Evolutionary conservation across 2,113 vertebrate genomes (phyloP).

Genomic region (Erythrolamprus reginae): DNA sequence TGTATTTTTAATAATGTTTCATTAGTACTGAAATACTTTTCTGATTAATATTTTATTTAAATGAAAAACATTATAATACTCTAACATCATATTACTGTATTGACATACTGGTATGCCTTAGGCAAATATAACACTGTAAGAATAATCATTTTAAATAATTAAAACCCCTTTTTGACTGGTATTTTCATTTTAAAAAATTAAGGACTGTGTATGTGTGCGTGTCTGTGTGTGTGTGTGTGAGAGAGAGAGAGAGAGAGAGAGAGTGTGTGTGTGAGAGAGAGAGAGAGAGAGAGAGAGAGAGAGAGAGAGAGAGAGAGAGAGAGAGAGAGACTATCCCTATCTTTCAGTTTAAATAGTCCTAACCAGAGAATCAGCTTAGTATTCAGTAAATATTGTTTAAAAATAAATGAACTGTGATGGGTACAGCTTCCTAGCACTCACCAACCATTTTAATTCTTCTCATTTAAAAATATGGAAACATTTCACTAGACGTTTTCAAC

Average conservation of each 20-base stretch:
- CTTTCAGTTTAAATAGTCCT: background rate
- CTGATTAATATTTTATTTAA: background rate
- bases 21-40: background rate
- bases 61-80: background rate
- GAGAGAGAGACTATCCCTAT: background rate
- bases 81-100: background rate
- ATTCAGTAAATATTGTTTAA: background rate
- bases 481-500: too few relatives aligned
- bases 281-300: too few relatives aligned
- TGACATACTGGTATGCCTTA: background rate
- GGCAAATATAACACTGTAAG: background rate
- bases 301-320: too few relatives aligned
- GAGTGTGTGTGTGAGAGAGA: too few relatives aligned
- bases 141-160: background rate
- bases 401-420: background rate
- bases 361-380: background rate
- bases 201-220: background rate
- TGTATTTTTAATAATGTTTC: background rate
- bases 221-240: background rate
- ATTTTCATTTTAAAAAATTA: background rate
- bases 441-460: background rate
- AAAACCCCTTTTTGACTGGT: background rate
- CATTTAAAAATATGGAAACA: background rate
- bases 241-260: too few relatives aligned
- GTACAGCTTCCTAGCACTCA: background rate